phyloP scores from a whole-genome alignment of 2,797 vertebrate genomes.

The Erethizon dorsatum region DNA sequence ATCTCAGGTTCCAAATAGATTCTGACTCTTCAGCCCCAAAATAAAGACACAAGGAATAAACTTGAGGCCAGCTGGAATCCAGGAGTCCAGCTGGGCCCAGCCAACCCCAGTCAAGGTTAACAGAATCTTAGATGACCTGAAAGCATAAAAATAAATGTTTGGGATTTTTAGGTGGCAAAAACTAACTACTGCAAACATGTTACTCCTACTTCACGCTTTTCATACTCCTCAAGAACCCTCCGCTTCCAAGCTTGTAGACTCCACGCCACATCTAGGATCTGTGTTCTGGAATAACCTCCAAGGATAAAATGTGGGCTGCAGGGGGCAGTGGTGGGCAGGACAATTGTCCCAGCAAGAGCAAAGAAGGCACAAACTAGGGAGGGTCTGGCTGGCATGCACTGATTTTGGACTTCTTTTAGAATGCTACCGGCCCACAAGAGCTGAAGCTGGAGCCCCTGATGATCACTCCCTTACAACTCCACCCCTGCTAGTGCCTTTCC shows the following conservation, averaged over 20 bases:
- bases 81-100: background rate
- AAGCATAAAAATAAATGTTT: background rate
- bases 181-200: background rate
- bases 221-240: background rate
- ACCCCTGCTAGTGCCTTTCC: background rate
- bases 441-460: background rate
- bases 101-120: background rate
- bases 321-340: background rate
- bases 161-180: constrained; percentile 20
- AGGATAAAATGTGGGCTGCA: background rate
- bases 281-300: background rate
- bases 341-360: background rate
- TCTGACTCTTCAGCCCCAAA: background rate
- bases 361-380: background rate
- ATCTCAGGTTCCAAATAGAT: background rate
- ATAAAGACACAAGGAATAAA: background rate
- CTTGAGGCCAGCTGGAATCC: background rate
- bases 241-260: background rate
- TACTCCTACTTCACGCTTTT: background rate
- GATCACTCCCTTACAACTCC: background rate
- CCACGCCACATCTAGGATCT: background rate
- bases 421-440: background rate
- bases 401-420: background rate
- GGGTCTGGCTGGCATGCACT: background rate
- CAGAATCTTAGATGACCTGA: background rate